Conservation (phyloP, 2,797 vertebrate genomes). For the Zalophus californianus region DNA sequence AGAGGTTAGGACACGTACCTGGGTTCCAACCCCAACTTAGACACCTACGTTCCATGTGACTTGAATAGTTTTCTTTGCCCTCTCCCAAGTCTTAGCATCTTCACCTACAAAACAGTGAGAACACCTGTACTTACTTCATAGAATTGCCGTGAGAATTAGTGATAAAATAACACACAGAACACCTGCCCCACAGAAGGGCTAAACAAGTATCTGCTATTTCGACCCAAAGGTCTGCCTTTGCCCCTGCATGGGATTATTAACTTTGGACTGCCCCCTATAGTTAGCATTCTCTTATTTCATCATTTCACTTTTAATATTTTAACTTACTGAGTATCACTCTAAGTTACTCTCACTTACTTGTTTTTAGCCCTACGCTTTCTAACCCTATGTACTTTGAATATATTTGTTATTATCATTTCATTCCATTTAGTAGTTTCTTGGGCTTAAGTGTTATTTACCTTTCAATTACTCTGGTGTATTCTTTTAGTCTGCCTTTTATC, state of each 20-base stretch:
- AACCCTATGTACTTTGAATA: constrained; percentile 18
- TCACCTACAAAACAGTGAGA: background rate
- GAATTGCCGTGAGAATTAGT: background rate
- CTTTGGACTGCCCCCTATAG: constrained; percentile 73
- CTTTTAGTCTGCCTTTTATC: constrained; percentile 64
- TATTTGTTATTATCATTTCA: constrained; percentile 44
- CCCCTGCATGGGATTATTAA: constrained; percentile 56
- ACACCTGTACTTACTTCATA: background rate
- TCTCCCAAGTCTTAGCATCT: background rate
- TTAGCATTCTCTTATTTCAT: constrained; percentile 64
- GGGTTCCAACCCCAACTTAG: background rate
- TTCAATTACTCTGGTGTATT: constrained; percentile 9
- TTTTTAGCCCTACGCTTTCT: constrained; percentile 19
- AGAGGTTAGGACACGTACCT: background rate
- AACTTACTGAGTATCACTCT: background rate
- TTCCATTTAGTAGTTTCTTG: constrained; percentile 31
- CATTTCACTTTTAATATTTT: background rate
- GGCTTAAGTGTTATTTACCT: constrained; percentile 57
- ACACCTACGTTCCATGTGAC: background rate
- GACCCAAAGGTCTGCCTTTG: background rate
- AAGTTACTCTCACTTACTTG: background rate
- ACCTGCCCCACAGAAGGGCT: background rate
- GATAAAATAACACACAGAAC: background rate
- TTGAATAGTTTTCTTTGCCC: background rate
- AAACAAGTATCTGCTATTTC: background rate